These are phyloP conservation scores for Cynopterus brachyotis DNA, from an alignment of 2,113 vertebrate species.

Conservation along the genomic window DNA sequence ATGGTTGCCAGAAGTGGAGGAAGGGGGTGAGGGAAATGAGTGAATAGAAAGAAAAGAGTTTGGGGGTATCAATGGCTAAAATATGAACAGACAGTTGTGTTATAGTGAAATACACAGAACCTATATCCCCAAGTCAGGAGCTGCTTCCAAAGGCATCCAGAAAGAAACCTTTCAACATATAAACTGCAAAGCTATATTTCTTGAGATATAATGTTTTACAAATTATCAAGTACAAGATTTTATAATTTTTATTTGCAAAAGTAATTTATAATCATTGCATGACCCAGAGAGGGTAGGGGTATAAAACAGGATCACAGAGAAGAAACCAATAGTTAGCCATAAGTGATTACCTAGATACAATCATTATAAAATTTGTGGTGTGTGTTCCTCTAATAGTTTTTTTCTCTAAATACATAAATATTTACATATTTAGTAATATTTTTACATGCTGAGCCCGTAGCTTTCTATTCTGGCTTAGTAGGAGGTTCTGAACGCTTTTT, in stretches of 20 bases:
- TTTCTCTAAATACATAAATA: neutral
- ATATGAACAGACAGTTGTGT: neutral
- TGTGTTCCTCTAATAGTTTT: neutral
- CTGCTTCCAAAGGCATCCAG: neutral
- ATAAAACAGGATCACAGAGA: neutral
- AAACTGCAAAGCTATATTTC: neutral
- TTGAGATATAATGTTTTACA: neutral
- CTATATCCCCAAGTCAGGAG: neutral
- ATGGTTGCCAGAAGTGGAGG: neutral
- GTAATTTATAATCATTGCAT: neutral
- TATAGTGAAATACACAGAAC: neutral
- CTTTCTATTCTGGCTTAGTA: neutral
- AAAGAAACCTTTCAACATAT: neutral
- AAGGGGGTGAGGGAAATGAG: neutral
- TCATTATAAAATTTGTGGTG: neutral
- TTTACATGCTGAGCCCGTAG: neutral
- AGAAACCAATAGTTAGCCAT: neutral
- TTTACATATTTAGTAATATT: neutral
- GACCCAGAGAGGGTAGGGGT: neutral
- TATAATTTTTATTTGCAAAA: neutral
- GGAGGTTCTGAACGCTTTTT: neutral
- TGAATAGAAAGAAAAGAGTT: neutral
- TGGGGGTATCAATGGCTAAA: neutral
- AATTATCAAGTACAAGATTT: no score
- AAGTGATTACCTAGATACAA: neutral